Base-by-base conservation (phyloP, 2,888 invertebrate genomes). In the Arge pagana region DNA sequence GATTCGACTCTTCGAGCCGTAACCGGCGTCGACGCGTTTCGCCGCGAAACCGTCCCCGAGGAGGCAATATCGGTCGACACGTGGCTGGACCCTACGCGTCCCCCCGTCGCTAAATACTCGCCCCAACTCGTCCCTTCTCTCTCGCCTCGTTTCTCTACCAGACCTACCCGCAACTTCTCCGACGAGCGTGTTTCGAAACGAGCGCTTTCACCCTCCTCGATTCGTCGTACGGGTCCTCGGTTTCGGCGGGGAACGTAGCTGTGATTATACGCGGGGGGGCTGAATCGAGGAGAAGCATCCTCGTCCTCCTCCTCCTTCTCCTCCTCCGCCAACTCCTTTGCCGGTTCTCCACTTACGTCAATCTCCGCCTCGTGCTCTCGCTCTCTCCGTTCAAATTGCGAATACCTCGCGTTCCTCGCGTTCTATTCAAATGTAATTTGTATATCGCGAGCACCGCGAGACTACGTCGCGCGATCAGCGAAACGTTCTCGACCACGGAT, bases 341-440 rank as follows among this genome's bases (percentile, higher is more conserved):
- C 55, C 37, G 31, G 36, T 35, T 41, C 41, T 28, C 30, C 33
- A 31, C 33, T 31, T 35, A 10, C 18, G 31, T 21, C 19, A 18
- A 49, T 13, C 28, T 40, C 53, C 55, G 48, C 52, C 56, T 56
- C 53, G 8, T 23, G 31, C 13, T 23, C 18, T 49, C 43, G 28
- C 26, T 40, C 24, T 42, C 59, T 54, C 52, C 53, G 67, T 67
- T 70, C 64, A 76, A 76, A 76, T 76, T 76, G 70, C 76, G 67
- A 74, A 76, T 75, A 61, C 74, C 72, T 50, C 53, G 65, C 76
- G 69, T 74, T 70, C 74, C 73, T 65, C 66, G 64, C 63, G 64
- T 72, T 72, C 74, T 73, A 71, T 74, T 75, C 70, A 68, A 72
- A 75, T 71, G 72, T 70, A 72, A 75, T 76, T 74, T 74, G 72